Conservation (phyloP, 2,113 vertebrate genomes). For the Notarius lentiginosus region DNA sequence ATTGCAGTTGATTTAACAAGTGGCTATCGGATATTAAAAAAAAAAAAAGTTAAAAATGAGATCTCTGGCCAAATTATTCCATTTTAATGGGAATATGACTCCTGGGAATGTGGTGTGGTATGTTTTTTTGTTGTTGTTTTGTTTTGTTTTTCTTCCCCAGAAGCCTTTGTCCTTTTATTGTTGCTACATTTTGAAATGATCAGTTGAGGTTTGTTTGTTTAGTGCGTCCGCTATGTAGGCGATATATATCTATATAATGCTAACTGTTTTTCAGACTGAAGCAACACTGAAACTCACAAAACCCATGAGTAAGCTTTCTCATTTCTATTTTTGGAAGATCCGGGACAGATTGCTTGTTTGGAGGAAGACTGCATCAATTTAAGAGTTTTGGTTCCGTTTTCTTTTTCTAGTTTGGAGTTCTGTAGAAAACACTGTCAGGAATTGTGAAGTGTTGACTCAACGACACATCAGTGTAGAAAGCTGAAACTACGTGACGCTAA, state of each 20-base stretch:
- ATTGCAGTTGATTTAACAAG: background rate
- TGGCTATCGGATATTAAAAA: background rate
- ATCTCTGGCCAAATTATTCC: background rate
- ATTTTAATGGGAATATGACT: background rate
- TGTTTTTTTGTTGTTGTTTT: too few relatives aligned
- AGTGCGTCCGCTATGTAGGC: background rate
- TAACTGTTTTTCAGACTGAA: background rate
- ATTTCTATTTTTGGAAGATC: background rate
- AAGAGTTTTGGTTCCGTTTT: background rate
- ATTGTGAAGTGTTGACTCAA: background rate
- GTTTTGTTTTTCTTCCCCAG: too few relatives aligned
- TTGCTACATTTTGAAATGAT: background rate
- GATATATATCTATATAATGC: background rate
- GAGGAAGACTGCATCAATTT: background rate
- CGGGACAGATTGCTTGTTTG: background rate
- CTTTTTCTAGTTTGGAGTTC: constrained; percentile 2
- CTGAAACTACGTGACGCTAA: background rate
- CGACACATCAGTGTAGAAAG: background rate
- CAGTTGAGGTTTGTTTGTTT: background rate
- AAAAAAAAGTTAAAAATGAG: background rate
- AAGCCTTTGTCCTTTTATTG: background rate
- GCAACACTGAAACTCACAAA: background rate
- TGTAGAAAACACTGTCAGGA: constrained; percentile 2
- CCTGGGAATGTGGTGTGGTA: background rate
- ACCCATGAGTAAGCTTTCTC: background rate